These are phyloP conservation scores for Falco columbarius DNA, from an alignment of 2,797 vertebrate species.

Conservation along the genomic window DNA sequence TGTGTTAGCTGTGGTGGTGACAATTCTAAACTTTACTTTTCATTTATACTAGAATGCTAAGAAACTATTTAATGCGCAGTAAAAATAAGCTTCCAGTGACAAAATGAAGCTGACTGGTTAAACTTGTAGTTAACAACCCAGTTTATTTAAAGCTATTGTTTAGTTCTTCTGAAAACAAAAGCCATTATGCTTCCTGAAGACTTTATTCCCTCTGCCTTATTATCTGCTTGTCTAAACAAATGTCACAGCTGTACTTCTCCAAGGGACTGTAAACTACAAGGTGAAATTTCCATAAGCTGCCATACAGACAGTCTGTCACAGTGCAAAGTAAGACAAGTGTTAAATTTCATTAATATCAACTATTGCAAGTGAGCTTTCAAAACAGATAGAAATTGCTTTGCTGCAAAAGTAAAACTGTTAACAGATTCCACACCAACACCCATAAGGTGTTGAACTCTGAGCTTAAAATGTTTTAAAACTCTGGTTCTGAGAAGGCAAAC, in stretches of 20 bases:
- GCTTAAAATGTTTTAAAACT: not conserved
- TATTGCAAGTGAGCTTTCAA: not conserved
- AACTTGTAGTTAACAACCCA: not conserved
- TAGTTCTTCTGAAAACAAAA: slow-evolving; percentile 13
- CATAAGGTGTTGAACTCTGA: not conserved
- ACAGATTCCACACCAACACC: not conserved
- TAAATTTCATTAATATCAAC: slow-evolving; percentile 4
- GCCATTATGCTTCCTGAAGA: not conserved
- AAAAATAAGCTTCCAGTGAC: not conserved
- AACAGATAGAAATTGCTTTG: not conserved
- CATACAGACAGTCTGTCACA: not conserved
- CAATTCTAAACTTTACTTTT: not conserved
- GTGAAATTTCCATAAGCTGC: slow-evolving; percentile 15
- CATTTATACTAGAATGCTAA: not conserved
- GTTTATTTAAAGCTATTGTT: slow-evolving; percentile 8
- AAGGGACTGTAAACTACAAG: not conserved
- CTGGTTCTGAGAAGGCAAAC: not conserved
- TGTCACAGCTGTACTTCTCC: slow-evolving; percentile 7
- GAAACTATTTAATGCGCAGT: not conserved
- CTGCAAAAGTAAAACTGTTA: not conserved
- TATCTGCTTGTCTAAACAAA: slow-evolving; percentile 18
- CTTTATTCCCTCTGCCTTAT: not conserved
- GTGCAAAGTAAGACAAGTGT: not conserved
- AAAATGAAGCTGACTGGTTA: slow-evolving; percentile 20
- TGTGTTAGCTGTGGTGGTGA: not conserved